Conservation (phyloP, 2,888 invertebrate genomes). For the Fragum fragum region DNA sequence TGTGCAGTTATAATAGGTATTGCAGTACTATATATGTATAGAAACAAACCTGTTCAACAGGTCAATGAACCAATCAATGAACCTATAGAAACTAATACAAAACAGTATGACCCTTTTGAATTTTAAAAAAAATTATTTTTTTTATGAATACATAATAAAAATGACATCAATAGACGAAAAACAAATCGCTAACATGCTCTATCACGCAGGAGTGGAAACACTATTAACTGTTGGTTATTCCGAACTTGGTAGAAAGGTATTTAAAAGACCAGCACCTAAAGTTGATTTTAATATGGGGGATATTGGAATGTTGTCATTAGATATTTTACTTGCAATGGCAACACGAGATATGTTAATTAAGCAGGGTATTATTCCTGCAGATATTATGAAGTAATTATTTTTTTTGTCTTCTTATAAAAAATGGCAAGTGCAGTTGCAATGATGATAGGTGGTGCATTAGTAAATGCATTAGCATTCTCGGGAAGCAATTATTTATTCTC, state of each 20-base stretch:
- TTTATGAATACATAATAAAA: slow-evolving; percentile 31
- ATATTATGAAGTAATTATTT: slow-evolving; percentile 51
- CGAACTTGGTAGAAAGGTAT: slow-evolving; percentile 44
- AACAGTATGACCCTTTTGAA: slow-evolving; percentile 45
- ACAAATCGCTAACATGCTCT: slow-evolving; percentile 44
- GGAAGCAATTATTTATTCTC: slow-evolving; percentile 40
- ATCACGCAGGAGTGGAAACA: slow-evolving; percentile 55
- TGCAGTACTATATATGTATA: slow-evolving; percentile 39
- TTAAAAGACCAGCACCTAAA: slow-evolving; percentile 48
- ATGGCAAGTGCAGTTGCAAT: slow-evolving; percentile 56
- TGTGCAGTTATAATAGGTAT: slow-evolving; percentile 33
- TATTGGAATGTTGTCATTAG: slow-evolving; percentile 37
- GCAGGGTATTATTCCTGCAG: slow-evolving; percentile 49
- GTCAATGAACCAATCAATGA: neutral
- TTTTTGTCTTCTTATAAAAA: slow-evolving; percentile 36
- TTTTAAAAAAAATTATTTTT: slow-evolving; percentile 33
- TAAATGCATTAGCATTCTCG: slow-evolving; percentile 48
- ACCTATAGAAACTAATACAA: slow-evolving; percentile 24
- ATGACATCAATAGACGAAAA: slow-evolving; percentile 39
- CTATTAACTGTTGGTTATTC: slow-evolving; percentile 48
- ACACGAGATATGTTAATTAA: slow-evolving; percentile 49
- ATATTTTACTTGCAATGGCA: slow-evolving; percentile 47
- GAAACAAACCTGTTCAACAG: slow-evolving; percentile 33
- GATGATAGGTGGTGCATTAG: slow-evolving; percentile 47
- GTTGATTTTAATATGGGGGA: slow-evolving; percentile 49